Evolutionary conservation across 2,888 invertebrate genomes (phyloP), one percentile per base, ranked within the genome.

Genomic region (Drosophila algonquin): DNA sequence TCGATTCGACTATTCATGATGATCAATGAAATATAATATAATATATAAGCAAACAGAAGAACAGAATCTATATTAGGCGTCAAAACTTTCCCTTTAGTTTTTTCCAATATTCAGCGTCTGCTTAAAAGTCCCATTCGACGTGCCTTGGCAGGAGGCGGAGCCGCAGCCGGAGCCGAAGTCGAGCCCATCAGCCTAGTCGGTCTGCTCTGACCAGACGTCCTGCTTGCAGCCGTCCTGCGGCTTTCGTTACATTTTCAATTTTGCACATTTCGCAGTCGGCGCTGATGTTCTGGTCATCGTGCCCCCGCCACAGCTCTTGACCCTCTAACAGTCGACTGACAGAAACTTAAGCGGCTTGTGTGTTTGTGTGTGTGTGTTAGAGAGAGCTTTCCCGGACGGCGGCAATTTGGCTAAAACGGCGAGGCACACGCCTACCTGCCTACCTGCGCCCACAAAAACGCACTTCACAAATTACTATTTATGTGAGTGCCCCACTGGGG

Each of bases 391-490:
- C 18, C 18, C 18, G 18, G 18, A 18, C 18, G 18, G 18, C 18
- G 18, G 18, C 89, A 85, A 85, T 85, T 85, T 85, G 75, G 85
- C 85, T 89, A 87, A 85, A 89, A 85, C 80, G 81, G 80, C 78
- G 14, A 51, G 55, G 74, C 65, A 64, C 68, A 89, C 89, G 18
- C 18, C 18, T 18, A 18, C 1, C 18, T 18, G 85, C 89, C 85
- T 84, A 89, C 85, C 89, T 79, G 77, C 44, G 65, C 80, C 74
- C 75, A 75, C 74, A 73, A 73, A 71, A 86, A 84, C 87, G 84
- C 89, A 89, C 87, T 87, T 76, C 70, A 72, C 75, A 89, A 89
- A 85, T 87, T 89, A 80, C 85, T 87, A 89, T 87, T 85, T 89
- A 89, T 81, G 87, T 79, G 77, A 40, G 14, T 40, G 40, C 40